These are phyloP conservation scores for Plutella xylostella DNA, from an alignment of 2,888 invertebrate genomes.

Conservation along the genomic window DNA sequence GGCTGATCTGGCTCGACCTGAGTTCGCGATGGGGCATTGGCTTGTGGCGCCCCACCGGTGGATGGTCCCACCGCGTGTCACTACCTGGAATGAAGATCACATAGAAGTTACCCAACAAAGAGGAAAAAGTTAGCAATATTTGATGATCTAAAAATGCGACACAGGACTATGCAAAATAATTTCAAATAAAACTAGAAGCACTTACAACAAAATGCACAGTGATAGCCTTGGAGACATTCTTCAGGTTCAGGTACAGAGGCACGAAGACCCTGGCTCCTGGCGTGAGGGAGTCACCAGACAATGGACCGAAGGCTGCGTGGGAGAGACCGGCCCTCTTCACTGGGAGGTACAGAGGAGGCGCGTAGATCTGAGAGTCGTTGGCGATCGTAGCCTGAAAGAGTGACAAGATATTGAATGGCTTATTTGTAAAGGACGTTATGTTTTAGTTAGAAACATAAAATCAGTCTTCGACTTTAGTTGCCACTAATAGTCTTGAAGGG, in stretches of 20 bases:
- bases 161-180: too few relatives aligned
- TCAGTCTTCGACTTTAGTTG: too few relatives aligned
- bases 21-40: constrained; percentile 44
- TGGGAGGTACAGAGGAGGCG: constrained; percentile 25
- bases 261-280: constrained; percentile 31
- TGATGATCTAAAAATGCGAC: too few relatives aligned
- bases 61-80: constrained; percentile 55
- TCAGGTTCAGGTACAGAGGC: constrained; percentile 42
- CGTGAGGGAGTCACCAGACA: constrained; percentile 28
- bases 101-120: too few relatives aligned
- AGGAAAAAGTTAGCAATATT: too few relatives aligned
- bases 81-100: constrained; percentile 36
- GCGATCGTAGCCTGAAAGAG: constrained; percentile 33
- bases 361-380: constrained; percentile 29
- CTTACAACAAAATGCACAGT: constrained; percentile 58
- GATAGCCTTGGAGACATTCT: constrained; percentile 28
- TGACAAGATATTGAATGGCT: background rate
- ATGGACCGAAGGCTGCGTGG: constrained; percentile 36
- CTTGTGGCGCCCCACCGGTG: constrained; percentile 61
- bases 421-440: background rate
- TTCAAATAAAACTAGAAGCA: background rate
- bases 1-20: constrained; percentile 32
- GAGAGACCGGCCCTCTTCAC: constrained; percentile 20
- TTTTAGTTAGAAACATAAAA: too few relatives aligned
- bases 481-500: too few relatives aligned